A percentile compares a stretch with the other conserved stretches of the same genome.
Evolutionary conservation across 2,113 vertebrate genomes (phyloP).

Genomic region (Pachypanchax playfairii): DNA sequence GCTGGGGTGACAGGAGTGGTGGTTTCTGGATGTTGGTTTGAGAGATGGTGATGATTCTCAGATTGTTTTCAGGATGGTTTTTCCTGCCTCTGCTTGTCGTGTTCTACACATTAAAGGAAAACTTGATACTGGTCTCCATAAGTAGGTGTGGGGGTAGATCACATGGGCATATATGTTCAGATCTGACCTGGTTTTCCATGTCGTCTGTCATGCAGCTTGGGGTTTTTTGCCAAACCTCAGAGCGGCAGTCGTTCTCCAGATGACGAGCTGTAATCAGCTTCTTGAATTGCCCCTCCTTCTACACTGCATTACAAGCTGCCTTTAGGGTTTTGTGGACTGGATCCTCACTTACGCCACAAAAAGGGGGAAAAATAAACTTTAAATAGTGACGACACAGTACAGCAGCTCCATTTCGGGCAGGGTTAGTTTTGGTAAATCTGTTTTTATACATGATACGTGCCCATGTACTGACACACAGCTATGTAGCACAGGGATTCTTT

Average conservation of each 20-base stretch:
- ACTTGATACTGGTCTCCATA: slow-evolving; percentile 8
- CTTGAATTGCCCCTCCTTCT: slow-evolving; percentile 24
- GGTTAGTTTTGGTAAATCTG: not conserved
- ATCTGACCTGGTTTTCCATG: slow-evolving; percentile 24
- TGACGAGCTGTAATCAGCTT: slow-evolving; percentile 40
- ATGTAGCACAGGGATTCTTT: slow-evolving; percentile 1
- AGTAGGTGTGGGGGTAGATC: slow-evolving; percentile 36
- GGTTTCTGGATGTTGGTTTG: slow-evolving; percentile 37
- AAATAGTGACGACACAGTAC: not conserved
- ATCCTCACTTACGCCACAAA: slow-evolving; percentile 9
- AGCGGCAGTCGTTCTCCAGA: slow-evolving; percentile 13
- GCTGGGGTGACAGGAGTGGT: not conserved
- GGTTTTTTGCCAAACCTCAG: slow-evolving; percentile 36
- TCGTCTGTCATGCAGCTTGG: slow-evolving; percentile 15
- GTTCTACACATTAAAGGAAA: slow-evolving; percentile 34
- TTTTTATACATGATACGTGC: not conserved
- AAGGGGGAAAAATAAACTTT: not conserved
- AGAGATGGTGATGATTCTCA: slow-evolving; percentile 31
- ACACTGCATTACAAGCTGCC: slow-evolving; percentile 11
- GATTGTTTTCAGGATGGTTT: slow-evolving; percentile 14
- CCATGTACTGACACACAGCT: too few species aligned
- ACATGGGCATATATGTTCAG: slow-evolving; percentile 7
- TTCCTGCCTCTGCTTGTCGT: slow-evolving; percentile 33
- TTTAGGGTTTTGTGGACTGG: slow-evolving; percentile 24
- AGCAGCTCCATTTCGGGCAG: not conserved